Conservation (phyloP, 2,797 vertebrate species). For the Anguilla marmorata region DNA sequence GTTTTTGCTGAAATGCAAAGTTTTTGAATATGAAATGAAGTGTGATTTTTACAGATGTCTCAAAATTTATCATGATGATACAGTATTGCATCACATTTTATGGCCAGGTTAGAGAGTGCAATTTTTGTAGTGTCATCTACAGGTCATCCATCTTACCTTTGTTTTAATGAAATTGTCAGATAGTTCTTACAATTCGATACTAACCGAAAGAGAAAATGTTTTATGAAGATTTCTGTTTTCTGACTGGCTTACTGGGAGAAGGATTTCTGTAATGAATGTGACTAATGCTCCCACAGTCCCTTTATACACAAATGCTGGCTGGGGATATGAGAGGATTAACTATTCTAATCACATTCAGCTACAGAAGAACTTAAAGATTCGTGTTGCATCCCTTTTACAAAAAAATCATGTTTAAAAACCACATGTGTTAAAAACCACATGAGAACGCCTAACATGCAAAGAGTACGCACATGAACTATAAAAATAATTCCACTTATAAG, state of each 20-base stretch:
- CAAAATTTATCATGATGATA: neutral
- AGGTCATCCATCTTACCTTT: neutral
- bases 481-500: no score
- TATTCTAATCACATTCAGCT: slow-evolving; percentile 6
- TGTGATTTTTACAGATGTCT: neutral
- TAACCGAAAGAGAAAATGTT: neutral
- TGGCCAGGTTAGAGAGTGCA: neutral
- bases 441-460: no score
- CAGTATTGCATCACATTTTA: neutral
- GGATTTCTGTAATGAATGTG: slow-evolving; percentile 8
- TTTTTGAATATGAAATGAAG: neutral
- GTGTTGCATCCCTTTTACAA: neutral
- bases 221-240: neutral
- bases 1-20: no score
- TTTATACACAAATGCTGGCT: slow-evolving; percentile 1
- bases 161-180: neutral
- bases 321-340: slow-evolving; percentile 1
- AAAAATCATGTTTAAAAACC: no score
- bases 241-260: neutral
- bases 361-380: neutral
- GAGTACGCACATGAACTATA: no score
- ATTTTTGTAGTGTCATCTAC: neutral
- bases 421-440: no score
- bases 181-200: neutral
- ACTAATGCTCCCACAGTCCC: neutral